Percentiles rank a stretch among this genome's conserved stretches.
Evolutionary conservation across 2,888 invertebrate species (phyloP).

Genomic region (Vannuccia rotundouncinata): DNA sequence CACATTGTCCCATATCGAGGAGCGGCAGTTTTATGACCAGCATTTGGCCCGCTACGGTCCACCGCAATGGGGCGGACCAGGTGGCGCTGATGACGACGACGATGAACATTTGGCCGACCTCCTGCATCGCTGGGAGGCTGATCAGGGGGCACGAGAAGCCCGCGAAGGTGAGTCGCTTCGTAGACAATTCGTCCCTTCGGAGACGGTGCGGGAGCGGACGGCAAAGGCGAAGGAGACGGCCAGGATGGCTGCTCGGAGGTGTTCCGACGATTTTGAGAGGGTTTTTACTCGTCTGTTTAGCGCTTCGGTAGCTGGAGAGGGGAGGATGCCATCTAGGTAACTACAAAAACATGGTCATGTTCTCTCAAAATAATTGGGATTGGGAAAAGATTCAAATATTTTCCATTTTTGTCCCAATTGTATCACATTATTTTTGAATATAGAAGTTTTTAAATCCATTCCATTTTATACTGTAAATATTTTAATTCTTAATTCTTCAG

Average conservation of each 20-base stretch:
- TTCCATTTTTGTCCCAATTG: too few species aligned
- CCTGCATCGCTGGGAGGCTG: neutral
- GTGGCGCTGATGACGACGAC: neutral
- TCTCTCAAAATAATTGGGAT: too few species aligned
- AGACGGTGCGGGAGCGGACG: neutral
- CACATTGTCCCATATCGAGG: neutral
- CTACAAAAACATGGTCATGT: too few species aligned
- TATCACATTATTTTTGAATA: too few species aligned
- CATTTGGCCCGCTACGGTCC: neutral
- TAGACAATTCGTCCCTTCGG: neutral
- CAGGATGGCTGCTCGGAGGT: neutral
- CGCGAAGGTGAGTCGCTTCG: neutral
- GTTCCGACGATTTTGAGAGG: neutral
- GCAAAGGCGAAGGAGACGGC: neutral
- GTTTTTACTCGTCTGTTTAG: neutral
- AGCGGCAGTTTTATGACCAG: neutral
- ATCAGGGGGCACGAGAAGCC: neutral
- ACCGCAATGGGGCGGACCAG: neutral
- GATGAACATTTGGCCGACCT: neutral
- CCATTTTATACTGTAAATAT: too few species aligned
- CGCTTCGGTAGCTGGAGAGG: too few species aligned
- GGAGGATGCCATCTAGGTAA: too few species aligned
- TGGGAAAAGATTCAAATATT: too few species aligned
- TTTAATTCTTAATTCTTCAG: too few species aligned
- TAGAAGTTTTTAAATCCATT: too few species aligned